Evolutionary conservation across 2,113 vertebrate genomes (phyloP).

Genomic region (Ammodytes dubius): DNA sequence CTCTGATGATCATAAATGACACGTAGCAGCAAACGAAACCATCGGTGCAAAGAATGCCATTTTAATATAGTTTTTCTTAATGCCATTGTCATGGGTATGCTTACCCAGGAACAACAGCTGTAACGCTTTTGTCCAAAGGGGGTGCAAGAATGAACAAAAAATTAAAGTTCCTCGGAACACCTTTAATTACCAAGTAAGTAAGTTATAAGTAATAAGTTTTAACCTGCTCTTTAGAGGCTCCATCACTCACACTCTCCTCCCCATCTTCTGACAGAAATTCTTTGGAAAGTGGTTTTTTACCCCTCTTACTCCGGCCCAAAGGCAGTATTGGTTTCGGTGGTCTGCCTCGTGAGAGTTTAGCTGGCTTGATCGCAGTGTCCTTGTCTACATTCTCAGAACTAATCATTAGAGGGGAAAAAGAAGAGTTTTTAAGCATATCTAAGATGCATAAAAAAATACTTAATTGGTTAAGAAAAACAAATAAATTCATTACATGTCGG

Average conservation of each 20-base stretch:
- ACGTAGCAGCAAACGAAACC: no score
- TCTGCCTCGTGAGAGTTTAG: conserved; percentile 67
- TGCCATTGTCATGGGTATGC: no score
- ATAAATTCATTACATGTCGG: conserved; percentile 61
- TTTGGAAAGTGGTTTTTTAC: conserved; percentile 51
- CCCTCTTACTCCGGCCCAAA: conserved; percentile 57
- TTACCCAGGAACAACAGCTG: no score
- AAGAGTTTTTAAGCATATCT: not conserved
- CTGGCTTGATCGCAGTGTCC: conserved; percentile 63
- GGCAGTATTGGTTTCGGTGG: conserved; percentile 72
- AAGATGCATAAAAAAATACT: not conserved
- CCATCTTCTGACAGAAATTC: conserved; percentile 10
- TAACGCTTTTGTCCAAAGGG: no score
- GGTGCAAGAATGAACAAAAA: no score
- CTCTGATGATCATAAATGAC: no score
- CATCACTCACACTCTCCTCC: conserved; percentile 25
- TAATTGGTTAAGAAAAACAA: fast-evolving
- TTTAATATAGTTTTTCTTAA: no score
- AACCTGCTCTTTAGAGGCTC: conserved; percentile 53
- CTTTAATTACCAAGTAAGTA: no score
- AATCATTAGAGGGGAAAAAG: not conserved
- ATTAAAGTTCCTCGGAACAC: no score
- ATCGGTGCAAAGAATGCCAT: no score
- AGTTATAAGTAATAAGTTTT: not conserved
- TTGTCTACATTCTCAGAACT: conserved; percentile 70